Conservation (phyloP, 1,140 invertebrate species). For the Ganaspis sp. region DNA sequence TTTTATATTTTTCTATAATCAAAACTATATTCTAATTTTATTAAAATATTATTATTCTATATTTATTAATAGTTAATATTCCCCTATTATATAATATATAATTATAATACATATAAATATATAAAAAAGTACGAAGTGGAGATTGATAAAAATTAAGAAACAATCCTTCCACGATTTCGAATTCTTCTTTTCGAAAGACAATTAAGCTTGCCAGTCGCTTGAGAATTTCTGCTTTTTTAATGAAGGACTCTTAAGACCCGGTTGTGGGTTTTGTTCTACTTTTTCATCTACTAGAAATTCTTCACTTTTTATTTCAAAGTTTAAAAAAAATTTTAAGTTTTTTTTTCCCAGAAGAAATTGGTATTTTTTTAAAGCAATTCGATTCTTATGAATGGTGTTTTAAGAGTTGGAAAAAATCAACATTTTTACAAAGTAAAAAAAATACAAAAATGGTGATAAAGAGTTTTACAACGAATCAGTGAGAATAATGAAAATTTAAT, state of each 20-base stretch:
- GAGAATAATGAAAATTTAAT: neutral
- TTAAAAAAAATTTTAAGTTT: neutral
- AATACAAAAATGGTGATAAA: too few relatives aligned
- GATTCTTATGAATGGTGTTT: neutral
- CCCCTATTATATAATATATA: too few relatives aligned
- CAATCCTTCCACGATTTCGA: constrained; percentile 2
- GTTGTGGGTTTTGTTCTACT: constrained; percentile 48
- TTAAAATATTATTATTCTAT: too few relatives aligned
- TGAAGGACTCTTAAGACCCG: constrained; percentile 45
- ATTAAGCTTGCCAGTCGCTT: constrained; percentile 48
- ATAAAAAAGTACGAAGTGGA: neutral
- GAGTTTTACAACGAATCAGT: neutral
- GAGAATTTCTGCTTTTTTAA: constrained; percentile 48
- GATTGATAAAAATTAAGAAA: constrained; percentile 19
- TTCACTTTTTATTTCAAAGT: neutral
- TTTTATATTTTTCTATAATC: too few relatives aligned
- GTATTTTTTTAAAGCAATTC: too few relatives aligned
- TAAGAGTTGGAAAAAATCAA: neutral
- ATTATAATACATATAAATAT: neutral
- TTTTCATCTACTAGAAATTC: constrained; percentile 36
- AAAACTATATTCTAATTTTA: too few relatives aligned
- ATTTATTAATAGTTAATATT: neutral
- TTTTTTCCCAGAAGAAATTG: too few relatives aligned
- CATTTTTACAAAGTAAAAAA: too few relatives aligned
- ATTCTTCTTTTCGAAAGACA: constrained; percentile 48